These are phyloP conservation scores for Gymnodraco acuticeps DNA, from an alignment of 2,797 vertebrate species.

Conservation along the genomic window DNA sequence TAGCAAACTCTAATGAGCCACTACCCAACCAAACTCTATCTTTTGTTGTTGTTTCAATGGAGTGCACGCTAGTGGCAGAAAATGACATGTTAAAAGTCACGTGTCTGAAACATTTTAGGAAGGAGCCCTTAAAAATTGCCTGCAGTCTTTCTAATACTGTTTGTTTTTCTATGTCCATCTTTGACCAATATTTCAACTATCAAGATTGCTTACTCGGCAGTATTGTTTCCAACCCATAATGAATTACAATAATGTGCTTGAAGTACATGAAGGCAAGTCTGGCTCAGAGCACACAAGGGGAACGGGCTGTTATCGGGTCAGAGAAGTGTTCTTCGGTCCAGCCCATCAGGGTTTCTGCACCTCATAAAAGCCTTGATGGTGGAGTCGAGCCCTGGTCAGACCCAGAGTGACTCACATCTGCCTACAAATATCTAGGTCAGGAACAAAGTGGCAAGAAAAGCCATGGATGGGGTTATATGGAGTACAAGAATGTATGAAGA, in stretches of 20 bases:
- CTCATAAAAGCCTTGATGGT: constrained; percentile 53
- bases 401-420: constrained; percentile 45
- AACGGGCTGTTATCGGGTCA: constrained; percentile 40
- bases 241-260: constrained; percentile 15
- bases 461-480: not conserved
- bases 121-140: too few species aligned
- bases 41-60: too few species aligned
- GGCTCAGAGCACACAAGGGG: constrained; percentile 6
- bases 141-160: too few species aligned
- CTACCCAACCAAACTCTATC: too few species aligned
- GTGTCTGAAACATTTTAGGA: too few species aligned
- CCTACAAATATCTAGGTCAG: constrained; percentile 34
- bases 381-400: constrained; percentile 36
- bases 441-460: constrained; percentile 7
- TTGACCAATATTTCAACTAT: not conserved
- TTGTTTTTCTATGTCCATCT: not conserved
- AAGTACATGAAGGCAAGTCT: constrained; percentile 2
- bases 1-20: too few species aligned
- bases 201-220: constrained; percentile 3
- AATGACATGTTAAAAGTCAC: too few species aligned
- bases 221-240: constrained; percentile 26
- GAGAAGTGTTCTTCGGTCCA: constrained; percentile 26
- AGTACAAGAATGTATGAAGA: not conserved
- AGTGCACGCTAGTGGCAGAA: too few species aligned
- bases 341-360: constrained; percentile 25